phyloP scores from a whole-genome alignment of 2,797 vertebrate species.

The Cryptoprocta ferox region DNA sequence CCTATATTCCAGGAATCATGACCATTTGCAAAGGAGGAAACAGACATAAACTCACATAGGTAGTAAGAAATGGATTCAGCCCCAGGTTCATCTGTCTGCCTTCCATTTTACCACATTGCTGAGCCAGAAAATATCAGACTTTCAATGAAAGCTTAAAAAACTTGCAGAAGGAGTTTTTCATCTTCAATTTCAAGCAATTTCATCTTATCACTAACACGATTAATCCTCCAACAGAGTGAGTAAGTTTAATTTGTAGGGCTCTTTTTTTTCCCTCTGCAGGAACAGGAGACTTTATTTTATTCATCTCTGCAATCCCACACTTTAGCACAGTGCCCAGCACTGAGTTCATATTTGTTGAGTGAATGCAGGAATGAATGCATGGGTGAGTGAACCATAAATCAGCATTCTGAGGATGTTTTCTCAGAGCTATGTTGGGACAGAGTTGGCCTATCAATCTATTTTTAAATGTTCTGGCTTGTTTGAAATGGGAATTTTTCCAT shows the following conservation, averaged over 20 bases:
- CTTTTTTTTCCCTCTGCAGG: not conserved
- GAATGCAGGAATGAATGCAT: not conserved
- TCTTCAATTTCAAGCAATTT: constrained; percentile 66
- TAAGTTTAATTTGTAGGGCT: constrained; percentile 59
- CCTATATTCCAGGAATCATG: not conserved
- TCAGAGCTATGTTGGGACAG: constrained; percentile 42
- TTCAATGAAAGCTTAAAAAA: constrained; percentile 57
- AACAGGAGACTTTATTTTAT: constrained; percentile 29
- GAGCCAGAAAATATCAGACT: constrained; percentile 54
- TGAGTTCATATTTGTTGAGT: constrained; percentile 51
- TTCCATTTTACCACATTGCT: constrained; percentile 43
- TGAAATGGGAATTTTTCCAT: constrained; percentile 70
- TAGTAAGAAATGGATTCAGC: not conserved
- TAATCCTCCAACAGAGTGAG: constrained; percentile 58
- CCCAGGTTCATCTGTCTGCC: constrained; percentile 36
- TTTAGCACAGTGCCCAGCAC: not conserved
- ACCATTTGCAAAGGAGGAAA: not conserved
- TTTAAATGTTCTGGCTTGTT: constrained; percentile 66
- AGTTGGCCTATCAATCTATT: constrained; percentile 69
- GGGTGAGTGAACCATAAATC: not conserved
- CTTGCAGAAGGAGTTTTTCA: constrained; percentile 56
- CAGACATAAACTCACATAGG: not conserved
- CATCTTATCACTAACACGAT: constrained; percentile 46
- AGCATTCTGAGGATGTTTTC: constrained; percentile 44
- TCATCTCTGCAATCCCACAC: constrained; percentile 29